Percentiles rank a stretch among this genome's conserved stretches.
Evolutionary conservation across 2,113 vertebrate genomes (phyloP).

Genomic region (Morphnarchus princeps): DNA sequence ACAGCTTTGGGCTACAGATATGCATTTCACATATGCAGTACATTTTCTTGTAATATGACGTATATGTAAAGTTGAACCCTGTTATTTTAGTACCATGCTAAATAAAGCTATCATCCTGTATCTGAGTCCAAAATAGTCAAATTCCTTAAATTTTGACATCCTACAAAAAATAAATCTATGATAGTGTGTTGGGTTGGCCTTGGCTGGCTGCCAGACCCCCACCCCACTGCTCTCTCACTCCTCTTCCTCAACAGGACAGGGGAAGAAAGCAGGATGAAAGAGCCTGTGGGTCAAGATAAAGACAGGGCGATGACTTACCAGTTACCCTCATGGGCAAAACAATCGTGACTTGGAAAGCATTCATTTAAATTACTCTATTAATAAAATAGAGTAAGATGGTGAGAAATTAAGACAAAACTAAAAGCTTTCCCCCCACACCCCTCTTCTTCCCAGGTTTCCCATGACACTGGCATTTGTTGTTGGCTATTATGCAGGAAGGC

Average conservation of each 20-base stretch:
- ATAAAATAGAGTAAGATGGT: background rate
- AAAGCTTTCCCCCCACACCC: rapidly evolving
- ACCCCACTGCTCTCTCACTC: background rate
- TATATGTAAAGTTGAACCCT: background rate
- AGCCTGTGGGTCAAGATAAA: background rate
- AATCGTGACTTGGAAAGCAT: background rate
- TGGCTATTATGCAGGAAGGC: background rate
- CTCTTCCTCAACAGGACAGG: rapidly evolving
- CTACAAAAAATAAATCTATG: background rate
- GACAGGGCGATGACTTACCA: background rate
- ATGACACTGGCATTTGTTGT: background rate
- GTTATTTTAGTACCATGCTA: background rate
- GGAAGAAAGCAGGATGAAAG: background rate
- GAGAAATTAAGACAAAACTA: background rate
- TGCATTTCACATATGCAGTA: background rate
- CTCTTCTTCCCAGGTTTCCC: background rate
- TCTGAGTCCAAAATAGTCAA: background rate
- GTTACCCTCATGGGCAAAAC: background rate
- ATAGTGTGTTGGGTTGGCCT: background rate
- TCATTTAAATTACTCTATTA: background rate
- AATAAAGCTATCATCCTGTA: background rate
- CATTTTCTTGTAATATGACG: background rate
- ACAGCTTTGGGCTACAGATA: background rate
- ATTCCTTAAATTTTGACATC: background rate
- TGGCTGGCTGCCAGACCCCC: background rate